Evolutionary conservation across 2,888 invertebrate species (phyloP), one percentile per base, ranked within the genome.

Genomic region (Lasioglossum pauxillum): DNA sequence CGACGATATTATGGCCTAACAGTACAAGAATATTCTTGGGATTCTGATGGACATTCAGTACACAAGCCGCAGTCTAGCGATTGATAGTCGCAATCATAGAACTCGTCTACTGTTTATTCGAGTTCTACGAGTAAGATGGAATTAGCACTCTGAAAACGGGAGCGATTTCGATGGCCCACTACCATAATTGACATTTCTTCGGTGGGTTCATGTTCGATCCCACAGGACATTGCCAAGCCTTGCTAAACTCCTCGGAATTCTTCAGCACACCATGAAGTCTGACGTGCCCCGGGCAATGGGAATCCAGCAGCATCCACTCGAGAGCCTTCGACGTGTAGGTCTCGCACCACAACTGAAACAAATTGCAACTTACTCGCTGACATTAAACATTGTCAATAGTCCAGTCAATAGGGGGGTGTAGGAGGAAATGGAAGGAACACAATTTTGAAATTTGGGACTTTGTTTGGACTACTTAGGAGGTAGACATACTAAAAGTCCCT

Each of bases 271-370:
- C 98, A 53, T 96, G 96, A 0, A 98, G 96, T 38, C 98, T 95
- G 86, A 98, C 96, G 89, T 96, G 96, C 44, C 97, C 97, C 0
- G 98, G 98, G 84, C 97, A 97, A 92, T 98, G 98, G 75, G 97
- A 97, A 91, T 98, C 98, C 82, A 96, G 96, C 5, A 98, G 93
- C 84, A 97, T 97, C 89, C 96, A 96, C 72, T 96, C 95, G 14
- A 97, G 94, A 0, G 97, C 96, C 49, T 96, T 96, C 44, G 95
- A 95, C 57, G 97, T 97, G 88, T 96, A 96, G 49, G 97, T 96
- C 94, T 98, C 98, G 94, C 98, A 98, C 98, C 98, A 98, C 19
- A 98, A 96, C 97, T 98, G 95, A 78, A 83, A 76, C 16, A n/a
- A 77, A 41, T 46, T 23, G 5, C 19, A 49, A 27, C 5, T 38